A percentile compares a stretch with the other conserved stretches of the same genome.
phyloP scores from a whole-genome alignment of 2,797 vertebrate genomes.

The Sternarchorhynchus goeldii region DNA sequence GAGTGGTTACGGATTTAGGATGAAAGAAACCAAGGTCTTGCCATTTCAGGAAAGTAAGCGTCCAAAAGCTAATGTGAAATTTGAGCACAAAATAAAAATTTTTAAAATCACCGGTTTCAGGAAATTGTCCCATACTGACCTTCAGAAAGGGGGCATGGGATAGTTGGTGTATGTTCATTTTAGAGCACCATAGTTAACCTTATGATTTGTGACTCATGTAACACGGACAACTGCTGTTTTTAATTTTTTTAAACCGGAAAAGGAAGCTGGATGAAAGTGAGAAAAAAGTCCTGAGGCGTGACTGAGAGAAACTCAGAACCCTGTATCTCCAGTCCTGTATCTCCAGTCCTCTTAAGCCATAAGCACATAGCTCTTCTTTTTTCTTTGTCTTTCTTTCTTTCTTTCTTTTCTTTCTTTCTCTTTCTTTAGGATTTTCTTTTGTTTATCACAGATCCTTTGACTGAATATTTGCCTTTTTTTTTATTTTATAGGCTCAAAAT shows the following conservation, averaged over 20 bases:
- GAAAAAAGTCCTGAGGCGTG: background rate
- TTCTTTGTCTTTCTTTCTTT: conserved; percentile 47
- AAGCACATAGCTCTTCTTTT: conserved; percentile 65
- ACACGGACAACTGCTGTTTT: background rate
- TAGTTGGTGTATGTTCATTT: background rate
- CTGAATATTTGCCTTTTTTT: conserved; percentile 41
- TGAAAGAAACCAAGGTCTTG: background rate
- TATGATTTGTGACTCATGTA: background rate
- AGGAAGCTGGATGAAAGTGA: background rate
- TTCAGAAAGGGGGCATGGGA: background rate
- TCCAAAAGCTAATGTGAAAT: background rate
- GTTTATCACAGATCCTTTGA: conserved; percentile 12
- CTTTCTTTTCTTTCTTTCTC: conserved; percentile 36
- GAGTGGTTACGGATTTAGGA: background rate
- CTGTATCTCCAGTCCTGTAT: conserved; percentile 55
- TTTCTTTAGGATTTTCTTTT: conserved; percentile 31
- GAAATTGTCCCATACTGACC: background rate
- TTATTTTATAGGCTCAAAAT: conserved; percentile 59
- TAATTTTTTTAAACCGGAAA: background rate
- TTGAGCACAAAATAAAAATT: conserved; percentile 41
- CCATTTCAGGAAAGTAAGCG: background rate
- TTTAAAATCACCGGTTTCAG: background rate
- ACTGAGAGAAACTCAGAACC: conserved; percentile 1
- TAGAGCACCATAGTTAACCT: background rate
- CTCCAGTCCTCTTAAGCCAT: conserved; percentile 72